Evolutionary conservation across 2,113 vertebrate genomes (phyloP), one percentile per base, ranked within the genome.

Genomic region (Aptenodytes forsteri): DNA sequence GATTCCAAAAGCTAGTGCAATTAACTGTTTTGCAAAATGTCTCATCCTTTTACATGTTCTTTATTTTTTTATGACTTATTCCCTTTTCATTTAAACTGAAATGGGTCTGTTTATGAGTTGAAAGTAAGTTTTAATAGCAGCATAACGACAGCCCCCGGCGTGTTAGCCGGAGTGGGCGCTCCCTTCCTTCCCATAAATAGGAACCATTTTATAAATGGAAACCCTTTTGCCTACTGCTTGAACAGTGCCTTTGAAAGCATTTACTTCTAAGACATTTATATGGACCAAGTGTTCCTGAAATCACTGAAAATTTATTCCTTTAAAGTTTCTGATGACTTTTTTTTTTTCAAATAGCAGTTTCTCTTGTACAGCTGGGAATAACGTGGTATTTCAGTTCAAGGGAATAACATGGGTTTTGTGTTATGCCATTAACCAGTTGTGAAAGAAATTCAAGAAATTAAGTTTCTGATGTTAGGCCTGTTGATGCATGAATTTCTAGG

Each of bases 161-260:
- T 46, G 72, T 76, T 92, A 87, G 72, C 4, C 0, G 8, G 55
- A 50, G 52, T 34, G 73, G 91, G 70, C 91, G 66, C 94, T 94
- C 90, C 91, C 91, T 96, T 95, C 90, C 84, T 90, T 75, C 77
- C 27, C 47, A 82, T 76, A 94, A 95, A 95, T 79, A 95, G 40
- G 80, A 95, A 38, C 38, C 16, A 15, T 81, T 93, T 94, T 82
- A 87, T 87, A 91, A 93, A 83, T 84, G 76, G 83, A 84, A 91
- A 79, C 54, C 49, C 65, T 96, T 92, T 89, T 87, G 61, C 83
- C 66, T 85, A 11, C 81, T 91, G 40, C 73, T 95, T 88, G 42
- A 96, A 78, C 77, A 55, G 42, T 73, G 75, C 54, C 50, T 93
- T 84, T 87, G 91, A 91, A 96, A 80, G 49, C 52, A 19, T 75